Evolutionary conservation across 2,888 invertebrate genomes (phyloP), one percentile per base, ranked within the genome.

Genomic region (Allolobophora icterica): DNA sequence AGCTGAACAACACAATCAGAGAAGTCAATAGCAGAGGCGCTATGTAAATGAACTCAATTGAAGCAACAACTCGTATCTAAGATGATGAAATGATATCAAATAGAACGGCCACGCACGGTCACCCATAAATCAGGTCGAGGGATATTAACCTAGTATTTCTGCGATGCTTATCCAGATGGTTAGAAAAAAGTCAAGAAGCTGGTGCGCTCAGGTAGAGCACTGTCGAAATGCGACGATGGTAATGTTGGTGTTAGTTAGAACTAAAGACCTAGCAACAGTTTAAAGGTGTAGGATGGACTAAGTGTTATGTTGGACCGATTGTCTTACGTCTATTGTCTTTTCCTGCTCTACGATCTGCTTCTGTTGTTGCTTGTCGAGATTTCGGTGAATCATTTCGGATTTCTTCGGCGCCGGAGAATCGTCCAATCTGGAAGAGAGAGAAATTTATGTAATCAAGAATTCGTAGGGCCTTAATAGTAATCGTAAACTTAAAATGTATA

Each of bases 1-100:
- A 95, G 95, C 95, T 95, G 94, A 17, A 93, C 93, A 42, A 71
- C 30, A 71, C 71, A 71, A 6, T n/a, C n/a, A 71, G 71, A 71
- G 8, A 71, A 71, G n/a, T 71, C n/a, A 8, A n/a, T 71, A 8
- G n/a, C 8, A 71, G 71, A 71, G 30, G 71, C 15, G 71, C 71
- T 8, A 71, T 11, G n/a, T 71, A 71, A 71, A 71, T 71, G 71
- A n/a, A 30, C 30, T 71, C 0, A 71, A 71, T 11, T 71, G 8
- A n/a, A n/a, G n/a, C 30, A 71, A n/a, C n/a, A 30, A 71, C n/a
- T 0, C 30, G n/a, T 30, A n/a, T 71, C n/a, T 71, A 8, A 8
- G 13, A 71, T 71, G 30, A 71, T n/a, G 30, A 3, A 3, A 38
- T 38, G 8, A 5, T 38, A 38, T n/a, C n/a, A 30, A 30, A n/a